phyloP scores from a whole-genome alignment of 1,140 invertebrate species.

The Conus betulinus region DNA sequence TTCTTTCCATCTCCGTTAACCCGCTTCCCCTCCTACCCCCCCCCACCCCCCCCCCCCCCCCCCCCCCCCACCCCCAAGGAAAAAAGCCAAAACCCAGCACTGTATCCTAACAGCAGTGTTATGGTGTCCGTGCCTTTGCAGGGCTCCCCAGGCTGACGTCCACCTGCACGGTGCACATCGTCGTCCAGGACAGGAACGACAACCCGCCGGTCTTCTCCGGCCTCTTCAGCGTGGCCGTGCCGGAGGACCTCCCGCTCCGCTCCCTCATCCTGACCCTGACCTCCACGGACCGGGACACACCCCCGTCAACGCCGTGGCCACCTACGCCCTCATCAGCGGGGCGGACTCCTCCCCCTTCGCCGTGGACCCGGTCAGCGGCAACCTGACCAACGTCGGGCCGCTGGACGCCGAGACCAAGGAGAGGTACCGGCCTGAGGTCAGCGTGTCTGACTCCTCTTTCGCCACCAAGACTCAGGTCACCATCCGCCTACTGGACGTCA shows the following conservation, averaged over 20 bases:
- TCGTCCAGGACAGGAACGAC: conserved; percentile 95
- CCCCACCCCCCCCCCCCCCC: no score
- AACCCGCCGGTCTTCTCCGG: conserved; percentile 95
- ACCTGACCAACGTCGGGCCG: conserved; percentile 88
- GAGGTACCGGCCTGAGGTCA: conserved; percentile 86
- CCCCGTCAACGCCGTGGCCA: conserved; percentile 87
- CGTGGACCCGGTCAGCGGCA: conserved; percentile 91
- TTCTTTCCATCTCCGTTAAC: no score
- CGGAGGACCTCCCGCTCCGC: conserved; percentile 94
- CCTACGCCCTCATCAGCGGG: conserved; percentile 85
- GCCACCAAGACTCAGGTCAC: conserved; percentile 83
- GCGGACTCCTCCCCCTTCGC: conserved; percentile 90
- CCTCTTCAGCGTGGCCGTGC: conserved; percentile 94
- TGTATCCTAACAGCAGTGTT: no score
- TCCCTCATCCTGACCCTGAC: conserved; percentile 95
- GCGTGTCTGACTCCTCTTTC: conserved; percentile 85
- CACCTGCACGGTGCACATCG: conserved; percentile 88
- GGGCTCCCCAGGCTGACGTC: conserved; percentile 79
- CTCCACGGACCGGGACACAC: conserved; percentile 86
- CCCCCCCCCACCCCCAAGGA: no score
- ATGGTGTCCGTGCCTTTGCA: conserved; percentile 8
- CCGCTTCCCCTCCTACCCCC: no score
- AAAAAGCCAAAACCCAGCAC: no score
- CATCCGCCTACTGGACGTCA: conserved; percentile 89
- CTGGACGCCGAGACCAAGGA: conserved; percentile 88